These are phyloP conservation scores for Caenorhabditis wallacei DNA, from an alignment of 2,888 invertebrate species.

Conservation along the genomic window DNA sequence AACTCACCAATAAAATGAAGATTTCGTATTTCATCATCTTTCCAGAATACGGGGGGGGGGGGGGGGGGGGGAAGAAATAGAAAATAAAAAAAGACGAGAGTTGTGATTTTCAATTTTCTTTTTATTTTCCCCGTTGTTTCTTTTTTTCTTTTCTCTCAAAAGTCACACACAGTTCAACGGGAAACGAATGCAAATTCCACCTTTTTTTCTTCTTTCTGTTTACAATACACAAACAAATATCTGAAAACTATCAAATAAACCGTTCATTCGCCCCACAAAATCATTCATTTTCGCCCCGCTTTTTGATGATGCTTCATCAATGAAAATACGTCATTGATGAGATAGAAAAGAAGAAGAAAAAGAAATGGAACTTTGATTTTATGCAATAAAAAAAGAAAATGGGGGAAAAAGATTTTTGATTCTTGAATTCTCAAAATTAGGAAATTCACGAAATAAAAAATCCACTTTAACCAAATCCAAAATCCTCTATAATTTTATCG, in stretches of 20 bases:
- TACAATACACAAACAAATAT: conserved; percentile 9
- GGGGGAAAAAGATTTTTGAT: neutral
- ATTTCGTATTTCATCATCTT: neutral
- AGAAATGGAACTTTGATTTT: conserved; percentile 12
- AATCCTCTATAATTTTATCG: no score
- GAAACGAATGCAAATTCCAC: conserved; percentile 9
- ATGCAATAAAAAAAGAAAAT: neutral
- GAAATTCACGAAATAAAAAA: no score
- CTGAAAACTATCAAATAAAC: conserved; percentile 10
- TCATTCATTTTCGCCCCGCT: neutral
- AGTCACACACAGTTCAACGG: neutral
- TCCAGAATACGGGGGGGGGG: neutral
- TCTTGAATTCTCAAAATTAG: no score
- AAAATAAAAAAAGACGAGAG: conserved; percentile 1
- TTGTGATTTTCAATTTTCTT: neutral
- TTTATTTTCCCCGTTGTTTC: neutral
- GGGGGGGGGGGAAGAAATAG: neutral
- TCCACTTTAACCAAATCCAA: no score
- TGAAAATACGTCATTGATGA: conserved; percentile 10
- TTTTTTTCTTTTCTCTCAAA: neutral
- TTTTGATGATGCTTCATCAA: conserved; percentile 11
- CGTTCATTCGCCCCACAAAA: conserved; percentile 19
- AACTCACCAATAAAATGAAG: neutral
- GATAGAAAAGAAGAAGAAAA: no score
- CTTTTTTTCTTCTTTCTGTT: neutral